Percentiles rank a stretch among this genome's conserved stretches.
Conservation (phyloP, 2,888 invertebrate species). For the Julus scanicus region DNA sequence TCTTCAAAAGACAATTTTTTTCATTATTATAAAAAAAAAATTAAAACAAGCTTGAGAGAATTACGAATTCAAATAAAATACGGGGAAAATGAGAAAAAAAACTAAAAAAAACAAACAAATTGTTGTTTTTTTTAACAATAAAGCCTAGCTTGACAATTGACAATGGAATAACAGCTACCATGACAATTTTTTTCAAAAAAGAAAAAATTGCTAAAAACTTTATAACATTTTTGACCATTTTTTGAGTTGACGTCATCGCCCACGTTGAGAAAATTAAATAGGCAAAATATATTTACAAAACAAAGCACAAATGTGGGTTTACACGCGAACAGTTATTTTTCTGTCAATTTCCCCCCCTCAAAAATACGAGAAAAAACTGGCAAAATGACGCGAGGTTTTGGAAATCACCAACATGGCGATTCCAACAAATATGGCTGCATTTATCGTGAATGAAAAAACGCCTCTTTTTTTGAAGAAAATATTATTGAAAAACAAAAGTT, state of each 20-base stretch:
- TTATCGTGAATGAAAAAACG: slow-evolving; percentile 15
- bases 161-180: slow-evolving; percentile 31
- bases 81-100: not conserved
- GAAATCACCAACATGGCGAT: not conserved
- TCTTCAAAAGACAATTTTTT: slow-evolving; percentile 40
- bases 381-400: not conserved
- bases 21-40: slow-evolving; percentile 46
- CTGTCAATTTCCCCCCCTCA: not conserved
- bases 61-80: slow-evolving; percentile 28
- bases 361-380: slow-evolving; percentile 13
- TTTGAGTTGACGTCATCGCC: not conserved
- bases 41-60: slow-evolving; percentile 48
- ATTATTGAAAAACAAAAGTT: not conserved
- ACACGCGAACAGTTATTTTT: not conserved
- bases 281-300: slow-evolving; percentile 27
- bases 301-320: slow-evolving; percentile 16
- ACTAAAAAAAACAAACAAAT: not conserved
- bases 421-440: slow-evolving; percentile 2
- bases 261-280: slow-evolving; percentile 22
- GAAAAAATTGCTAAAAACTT: not conserved
- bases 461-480: slow-evolving; percentile 13
- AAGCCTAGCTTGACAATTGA: slow-evolving; percentile 17
- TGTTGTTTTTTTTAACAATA: slow-evolving; percentile 9
- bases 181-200: not conserved
- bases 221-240: not conserved